Evolutionary conservation across 1,140 invertebrate genomes (phyloP).

Genomic region (Cheumatopsyche charites): DNA sequence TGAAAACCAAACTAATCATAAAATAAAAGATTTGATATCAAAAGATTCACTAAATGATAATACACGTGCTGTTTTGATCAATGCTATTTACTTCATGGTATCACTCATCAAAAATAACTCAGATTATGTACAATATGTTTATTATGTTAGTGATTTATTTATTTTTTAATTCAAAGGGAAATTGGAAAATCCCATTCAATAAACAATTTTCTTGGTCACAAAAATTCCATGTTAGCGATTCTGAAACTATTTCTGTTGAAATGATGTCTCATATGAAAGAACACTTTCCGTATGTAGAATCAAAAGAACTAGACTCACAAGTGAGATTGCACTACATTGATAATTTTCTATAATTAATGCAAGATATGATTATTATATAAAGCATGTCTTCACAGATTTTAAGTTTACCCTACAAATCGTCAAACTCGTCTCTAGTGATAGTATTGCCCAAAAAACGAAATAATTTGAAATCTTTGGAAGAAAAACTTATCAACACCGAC

Average conservation of each 20-base stretch:
- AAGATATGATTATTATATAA: too few relatives aligned
- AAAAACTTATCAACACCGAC: constrained; percentile 52
- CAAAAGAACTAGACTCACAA: constrained; percentile 36
- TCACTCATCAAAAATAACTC: background rate
- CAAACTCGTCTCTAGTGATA: constrained; percentile 66
- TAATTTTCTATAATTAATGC: background rate
- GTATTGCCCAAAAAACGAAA: constrained; percentile 67
- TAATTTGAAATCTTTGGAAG: constrained; percentile 59
- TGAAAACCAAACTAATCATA: constrained; percentile 43
- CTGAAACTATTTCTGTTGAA: constrained; percentile 36
- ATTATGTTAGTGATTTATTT: constrained; percentile 50
- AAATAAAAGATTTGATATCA: constrained; percentile 57
- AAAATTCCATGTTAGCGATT: constrained; percentile 34
- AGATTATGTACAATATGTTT: too few relatives aligned
- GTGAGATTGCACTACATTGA: too few relatives aligned
- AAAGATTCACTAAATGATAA: constrained; percentile 57
- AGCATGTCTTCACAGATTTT: constrained; percentile 57
- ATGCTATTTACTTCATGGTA: constrained; percentile 82
- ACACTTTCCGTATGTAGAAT: constrained; percentile 37
- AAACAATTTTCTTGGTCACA: background rate
- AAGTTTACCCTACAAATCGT: constrained; percentile 65
- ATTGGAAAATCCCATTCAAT: constrained; percentile 38
- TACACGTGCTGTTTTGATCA: constrained; percentile 71
- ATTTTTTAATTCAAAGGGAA: constrained; percentile 19
- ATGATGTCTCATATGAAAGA: constrained; percentile 29